Percentiles rank a stretch among this genome's conserved stretches.
Conservation (phyloP, 2,797 vertebrate species). For the Anniella stebbinsi region DNA sequence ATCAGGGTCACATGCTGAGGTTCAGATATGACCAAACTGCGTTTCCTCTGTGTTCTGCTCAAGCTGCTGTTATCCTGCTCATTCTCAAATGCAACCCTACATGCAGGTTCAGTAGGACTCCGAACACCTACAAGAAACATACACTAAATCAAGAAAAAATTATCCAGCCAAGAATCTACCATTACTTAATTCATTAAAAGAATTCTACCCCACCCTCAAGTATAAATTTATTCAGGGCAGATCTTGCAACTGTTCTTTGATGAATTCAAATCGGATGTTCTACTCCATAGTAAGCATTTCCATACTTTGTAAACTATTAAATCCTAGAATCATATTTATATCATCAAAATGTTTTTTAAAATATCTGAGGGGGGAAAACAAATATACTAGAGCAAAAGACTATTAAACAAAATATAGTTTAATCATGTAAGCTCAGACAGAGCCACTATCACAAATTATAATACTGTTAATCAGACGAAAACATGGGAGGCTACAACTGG, state of each 20-base stretch:
- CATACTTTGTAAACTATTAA: not conserved
- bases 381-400: not conserved
- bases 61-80: constrained; percentile 87
- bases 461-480: not conserved
- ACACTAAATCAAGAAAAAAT: not conserved
- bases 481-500: not conserved
- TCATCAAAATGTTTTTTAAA: not conserved
- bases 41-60: constrained; percentile 83
- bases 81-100: constrained; percentile 93
- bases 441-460: not conserved
- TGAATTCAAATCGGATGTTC: not conserved
- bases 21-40: constrained; percentile 91
- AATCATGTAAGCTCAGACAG: not conserved
- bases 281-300: not conserved
- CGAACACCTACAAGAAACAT: constrained; percentile 78
- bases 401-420: not conserved
- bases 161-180: not conserved
- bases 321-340: not conserved
- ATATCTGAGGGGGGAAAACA: not conserved
- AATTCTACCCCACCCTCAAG: not conserved
- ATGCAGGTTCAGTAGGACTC: constrained; percentile 88
- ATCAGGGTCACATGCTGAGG: constrained; percentile 97
- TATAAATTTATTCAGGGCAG: not conserved
- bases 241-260: not conserved
- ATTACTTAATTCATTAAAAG: not conserved